Evolutionary conservation across 2,797 vertebrate genomes (phyloP).

Genomic region (Acanthornis magna): DNA sequence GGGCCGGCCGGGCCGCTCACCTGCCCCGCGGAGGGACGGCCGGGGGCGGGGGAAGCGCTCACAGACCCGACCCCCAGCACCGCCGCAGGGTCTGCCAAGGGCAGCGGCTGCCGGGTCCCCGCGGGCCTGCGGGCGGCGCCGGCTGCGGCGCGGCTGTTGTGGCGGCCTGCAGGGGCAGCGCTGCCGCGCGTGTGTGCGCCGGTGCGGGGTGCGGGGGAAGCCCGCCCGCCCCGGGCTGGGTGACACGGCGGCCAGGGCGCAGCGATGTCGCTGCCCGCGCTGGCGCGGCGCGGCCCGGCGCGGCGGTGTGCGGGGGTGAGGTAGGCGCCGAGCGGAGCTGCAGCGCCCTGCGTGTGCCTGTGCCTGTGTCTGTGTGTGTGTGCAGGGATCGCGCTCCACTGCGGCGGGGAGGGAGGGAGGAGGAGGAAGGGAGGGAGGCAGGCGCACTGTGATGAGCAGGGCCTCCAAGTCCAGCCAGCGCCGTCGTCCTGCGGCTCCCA

Average conservation of each 20-base stretch:
- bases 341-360: not conserved
- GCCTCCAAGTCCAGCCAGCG: not conserved
- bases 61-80: not conserved
- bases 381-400: not conserved
- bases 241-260: not conserved
- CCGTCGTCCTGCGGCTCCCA: not conserved
- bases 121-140: not conserved
- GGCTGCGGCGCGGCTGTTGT: not conserved
- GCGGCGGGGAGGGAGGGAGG: not conserved
- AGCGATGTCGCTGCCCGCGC: not conserved
- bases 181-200: not conserved
- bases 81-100: not conserved
- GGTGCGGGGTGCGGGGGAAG: not conserved
- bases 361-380: not conserved
- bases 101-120: not conserved
- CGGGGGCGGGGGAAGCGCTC: not conserved
- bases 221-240: not conserved
- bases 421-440: not conserved
- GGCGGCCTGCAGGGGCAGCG: not conserved
- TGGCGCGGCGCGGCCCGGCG: not conserved
- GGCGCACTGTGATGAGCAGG: slow-evolving; percentile 22
- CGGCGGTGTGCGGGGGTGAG: not conserved
- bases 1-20: not conserved
- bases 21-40: not conserved
- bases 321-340: not conserved